Percentiles rank a stretch among this genome's conserved stretches.
These are phyloP conservation scores for Tachyglossus aculeatus DNA, from an alignment of 2,797 vertebrate genomes.

Conservation along the genomic window DNA sequence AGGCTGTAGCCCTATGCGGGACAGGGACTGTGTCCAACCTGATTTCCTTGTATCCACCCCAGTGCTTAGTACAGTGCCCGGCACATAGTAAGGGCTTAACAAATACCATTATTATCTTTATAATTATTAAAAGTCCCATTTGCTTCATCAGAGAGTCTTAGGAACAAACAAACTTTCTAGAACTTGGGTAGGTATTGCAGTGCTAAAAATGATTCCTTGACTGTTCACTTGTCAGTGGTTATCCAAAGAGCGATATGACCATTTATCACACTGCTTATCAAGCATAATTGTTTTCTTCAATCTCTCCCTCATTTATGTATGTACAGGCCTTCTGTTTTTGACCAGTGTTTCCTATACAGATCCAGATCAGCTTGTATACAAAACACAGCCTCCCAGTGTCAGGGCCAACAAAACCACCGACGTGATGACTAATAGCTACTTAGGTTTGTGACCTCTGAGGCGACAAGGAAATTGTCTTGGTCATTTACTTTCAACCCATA, in stretches of 20 bases:
- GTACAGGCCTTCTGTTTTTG: slow-evolving; percentile 82
- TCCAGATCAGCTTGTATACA: slow-evolving; percentile 86
- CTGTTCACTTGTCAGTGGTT: not conserved
- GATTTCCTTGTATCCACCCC: too few species aligned
- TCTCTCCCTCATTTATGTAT: slow-evolving; percentile 30
- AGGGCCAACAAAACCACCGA: slow-evolving; percentile 67
- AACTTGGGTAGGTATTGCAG: not conserved
- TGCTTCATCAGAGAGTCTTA: not conserved
- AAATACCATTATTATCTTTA: too few species aligned
- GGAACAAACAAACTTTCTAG: not conserved
- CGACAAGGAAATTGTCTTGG: slow-evolving; percentile 66
- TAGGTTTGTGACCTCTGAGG: slow-evolving; percentile 84
- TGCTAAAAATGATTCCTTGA: too few species aligned
- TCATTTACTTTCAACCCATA: slow-evolving; percentile 50
- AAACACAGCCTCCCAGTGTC: slow-evolving; percentile 76
- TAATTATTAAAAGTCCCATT: too few species aligned
- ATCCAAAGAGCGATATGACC: not conserved
- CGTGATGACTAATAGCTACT: slow-evolving; percentile 87
- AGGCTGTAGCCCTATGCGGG: too few species aligned
- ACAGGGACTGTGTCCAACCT: too few species aligned
- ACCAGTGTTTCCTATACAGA: slow-evolving; percentile 78
- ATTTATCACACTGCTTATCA: slow-evolving; percentile 39
- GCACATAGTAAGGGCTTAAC: too few species aligned
- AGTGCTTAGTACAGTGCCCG: too few species aligned
- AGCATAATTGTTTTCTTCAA: slow-evolving; percentile 50